Conservation (phyloP, 2,113 vertebrate species). For the Malaclemys terrapin region DNA sequence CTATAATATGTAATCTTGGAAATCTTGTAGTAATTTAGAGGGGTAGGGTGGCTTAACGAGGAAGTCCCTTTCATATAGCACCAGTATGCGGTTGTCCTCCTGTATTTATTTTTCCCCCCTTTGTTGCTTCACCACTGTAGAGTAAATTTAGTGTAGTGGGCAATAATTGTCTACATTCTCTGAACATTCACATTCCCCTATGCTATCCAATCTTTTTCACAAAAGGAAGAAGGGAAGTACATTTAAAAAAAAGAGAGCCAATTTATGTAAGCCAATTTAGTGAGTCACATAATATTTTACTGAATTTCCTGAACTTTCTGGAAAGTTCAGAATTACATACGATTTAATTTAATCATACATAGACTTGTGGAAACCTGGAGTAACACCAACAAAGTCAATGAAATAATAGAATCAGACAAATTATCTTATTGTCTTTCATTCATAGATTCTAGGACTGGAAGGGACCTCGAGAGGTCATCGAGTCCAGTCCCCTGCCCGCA, state of each 20-base stretch:
- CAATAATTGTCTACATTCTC: background rate
- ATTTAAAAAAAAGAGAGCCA: background rate
- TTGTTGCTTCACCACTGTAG: background rate
- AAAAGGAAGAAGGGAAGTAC: background rate
- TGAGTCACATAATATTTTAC: background rate
- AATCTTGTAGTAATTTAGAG: background rate
- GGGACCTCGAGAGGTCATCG: no score
- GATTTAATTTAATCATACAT: background rate
- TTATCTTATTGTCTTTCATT: background rate
- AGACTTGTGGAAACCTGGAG: background rate
- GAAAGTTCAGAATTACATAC: background rate
- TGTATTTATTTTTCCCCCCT: background rate
- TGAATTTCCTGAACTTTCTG: background rate
- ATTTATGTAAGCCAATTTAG: background rate
- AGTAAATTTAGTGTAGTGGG: background rate
- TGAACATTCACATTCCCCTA: background rate
- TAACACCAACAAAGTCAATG: background rate
- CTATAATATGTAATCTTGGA: no score
- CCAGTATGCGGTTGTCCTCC: background rate
- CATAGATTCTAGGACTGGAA: no score
- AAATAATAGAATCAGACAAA: background rate
- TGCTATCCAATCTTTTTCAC: background rate
- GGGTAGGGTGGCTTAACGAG: background rate
- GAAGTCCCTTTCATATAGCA: background rate
- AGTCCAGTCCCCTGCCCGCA: no score